Evolutionary conservation across 2,113 vertebrate species (phyloP).

Genomic region (Lagopus leucura): DNA sequence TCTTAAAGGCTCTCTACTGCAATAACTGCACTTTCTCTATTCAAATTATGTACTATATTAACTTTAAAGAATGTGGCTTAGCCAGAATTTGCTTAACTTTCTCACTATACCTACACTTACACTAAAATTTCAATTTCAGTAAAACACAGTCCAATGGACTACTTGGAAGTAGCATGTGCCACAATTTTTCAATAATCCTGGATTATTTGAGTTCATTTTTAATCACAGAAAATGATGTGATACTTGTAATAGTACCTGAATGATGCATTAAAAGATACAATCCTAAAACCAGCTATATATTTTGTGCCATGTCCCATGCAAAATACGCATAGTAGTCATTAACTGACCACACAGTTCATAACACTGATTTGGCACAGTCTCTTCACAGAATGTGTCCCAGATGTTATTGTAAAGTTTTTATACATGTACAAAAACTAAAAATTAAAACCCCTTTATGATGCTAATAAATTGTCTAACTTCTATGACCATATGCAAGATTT

Average conservation of each 20-base stretch:
- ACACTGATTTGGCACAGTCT: constrained; percentile 37
- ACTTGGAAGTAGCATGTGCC: background rate
- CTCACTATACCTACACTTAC: background rate
- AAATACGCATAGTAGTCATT: constrained; percentile 9
- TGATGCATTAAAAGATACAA: background rate
- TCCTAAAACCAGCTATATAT: background rate
- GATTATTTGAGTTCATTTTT: background rate
- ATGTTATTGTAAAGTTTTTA: constrained; percentile 38
- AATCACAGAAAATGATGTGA: background rate
- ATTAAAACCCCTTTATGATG: background rate
- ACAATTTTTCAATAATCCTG: background rate
- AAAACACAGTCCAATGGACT: background rate
- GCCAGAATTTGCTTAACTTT: background rate
- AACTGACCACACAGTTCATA: constrained; percentile 44
- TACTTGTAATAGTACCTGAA: constrained; percentile 3
- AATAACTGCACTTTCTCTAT: background rate
- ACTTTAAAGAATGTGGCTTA: background rate
- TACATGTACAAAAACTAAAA: constrained; percentile 13
- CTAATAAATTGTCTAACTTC: constrained; percentile 55
- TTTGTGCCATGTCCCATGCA: constrained; percentile 13
- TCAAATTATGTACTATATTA: background rate
- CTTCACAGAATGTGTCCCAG: constrained; percentile 45
- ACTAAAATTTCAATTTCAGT: background rate
- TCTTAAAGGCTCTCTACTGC: background rate
- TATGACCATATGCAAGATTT: constrained; percentile 50